These are phyloP conservation scores for Ciconia nigra DNA, from an alignment of 2,797 vertebrate genomes.

Conservation along the genomic window DNA sequence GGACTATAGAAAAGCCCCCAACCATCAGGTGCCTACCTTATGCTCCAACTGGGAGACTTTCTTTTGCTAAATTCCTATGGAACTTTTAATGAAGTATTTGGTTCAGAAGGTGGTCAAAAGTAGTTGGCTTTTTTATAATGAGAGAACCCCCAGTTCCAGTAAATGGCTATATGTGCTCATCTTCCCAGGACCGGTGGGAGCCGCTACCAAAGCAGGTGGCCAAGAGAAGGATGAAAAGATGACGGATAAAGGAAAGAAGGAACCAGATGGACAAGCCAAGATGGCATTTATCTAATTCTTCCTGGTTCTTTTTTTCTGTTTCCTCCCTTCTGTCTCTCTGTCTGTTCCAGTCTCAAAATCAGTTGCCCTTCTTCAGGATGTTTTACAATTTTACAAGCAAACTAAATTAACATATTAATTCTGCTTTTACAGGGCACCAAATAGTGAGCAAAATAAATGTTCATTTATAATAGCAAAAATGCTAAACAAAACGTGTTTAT, in stretches of 20 bases:
- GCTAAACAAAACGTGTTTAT: not conserved
- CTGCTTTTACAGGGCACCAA: not conserved
- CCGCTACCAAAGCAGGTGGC: constrained; percentile 23
- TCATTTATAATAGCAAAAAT: not conserved
- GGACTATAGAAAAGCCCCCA: not conserved
- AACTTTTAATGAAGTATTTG: not conserved
- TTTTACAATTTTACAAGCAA: not conserved
- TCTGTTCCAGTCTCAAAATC: not conserved
- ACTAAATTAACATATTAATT: not conserved
- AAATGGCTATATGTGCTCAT: not conserved
- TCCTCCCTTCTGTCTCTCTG: constrained; percentile 1
- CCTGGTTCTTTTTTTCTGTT: not conserved
- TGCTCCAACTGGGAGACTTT: not conserved
- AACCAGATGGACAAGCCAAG: not conserved
- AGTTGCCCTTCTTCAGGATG: not conserved
- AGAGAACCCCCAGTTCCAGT: not conserved
- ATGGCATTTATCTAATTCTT: not conserved
- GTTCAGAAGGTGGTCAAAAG: not conserved
- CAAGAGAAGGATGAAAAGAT: not conserved
- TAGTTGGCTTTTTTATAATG: not conserved
- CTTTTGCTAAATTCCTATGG: not conserved
- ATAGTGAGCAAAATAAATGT: not conserved
- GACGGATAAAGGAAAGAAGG: not conserved
- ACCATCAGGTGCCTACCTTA: not conserved
- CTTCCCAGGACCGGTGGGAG: not conserved